Evolutionary conservation across 1,140 invertebrate genomes (phyloP).

Genomic region (Tetramorium simillimum): DNA sequence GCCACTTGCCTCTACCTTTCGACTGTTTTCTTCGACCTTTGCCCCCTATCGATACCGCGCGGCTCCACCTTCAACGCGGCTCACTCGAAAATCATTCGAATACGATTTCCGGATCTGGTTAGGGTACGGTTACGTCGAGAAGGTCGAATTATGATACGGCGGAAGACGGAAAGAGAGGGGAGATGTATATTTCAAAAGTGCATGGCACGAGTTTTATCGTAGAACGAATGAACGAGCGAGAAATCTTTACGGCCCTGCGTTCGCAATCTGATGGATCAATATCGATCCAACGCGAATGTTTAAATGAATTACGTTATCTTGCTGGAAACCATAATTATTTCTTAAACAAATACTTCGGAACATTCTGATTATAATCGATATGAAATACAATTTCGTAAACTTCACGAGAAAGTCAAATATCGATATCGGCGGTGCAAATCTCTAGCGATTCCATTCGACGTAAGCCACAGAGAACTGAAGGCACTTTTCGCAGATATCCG

Average conservation of each 20-base stretch:
- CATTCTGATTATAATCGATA: neutral
- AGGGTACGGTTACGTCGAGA: slow-evolving; percentile 59
- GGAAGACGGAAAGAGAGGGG: neutral
- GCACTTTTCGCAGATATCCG: slow-evolving; percentile 46
- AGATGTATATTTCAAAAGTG: neutral
- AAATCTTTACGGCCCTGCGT: neutral
- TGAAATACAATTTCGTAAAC: slow-evolving; percentile 18
- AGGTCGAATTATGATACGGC: slow-evolving; percentile 35
- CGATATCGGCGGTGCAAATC: neutral
- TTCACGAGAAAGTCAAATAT: neutral
- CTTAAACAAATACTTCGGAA: neutral
- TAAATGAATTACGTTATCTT: neutral
- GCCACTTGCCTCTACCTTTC: slow-evolving; percentile 54
- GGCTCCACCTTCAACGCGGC: neutral
- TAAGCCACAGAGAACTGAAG: slow-evolving; percentile 43
- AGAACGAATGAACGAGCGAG: neutral
- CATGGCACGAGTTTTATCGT: neutral
- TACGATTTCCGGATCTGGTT: slow-evolving; percentile 74
- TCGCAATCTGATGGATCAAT: neutral
- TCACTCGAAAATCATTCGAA: slow-evolving; percentile 80
- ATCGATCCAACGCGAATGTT: neutral
- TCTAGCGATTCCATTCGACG: slow-evolving; percentile 24
- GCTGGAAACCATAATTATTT: neutral
- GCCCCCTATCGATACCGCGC: slow-evolving; percentile 4
- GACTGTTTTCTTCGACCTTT: neutral